These are phyloP conservation scores for Wasmannia auropunctata DNA, from an alignment of 1,140 invertebrate species.

Conservation along the genomic window DNA sequence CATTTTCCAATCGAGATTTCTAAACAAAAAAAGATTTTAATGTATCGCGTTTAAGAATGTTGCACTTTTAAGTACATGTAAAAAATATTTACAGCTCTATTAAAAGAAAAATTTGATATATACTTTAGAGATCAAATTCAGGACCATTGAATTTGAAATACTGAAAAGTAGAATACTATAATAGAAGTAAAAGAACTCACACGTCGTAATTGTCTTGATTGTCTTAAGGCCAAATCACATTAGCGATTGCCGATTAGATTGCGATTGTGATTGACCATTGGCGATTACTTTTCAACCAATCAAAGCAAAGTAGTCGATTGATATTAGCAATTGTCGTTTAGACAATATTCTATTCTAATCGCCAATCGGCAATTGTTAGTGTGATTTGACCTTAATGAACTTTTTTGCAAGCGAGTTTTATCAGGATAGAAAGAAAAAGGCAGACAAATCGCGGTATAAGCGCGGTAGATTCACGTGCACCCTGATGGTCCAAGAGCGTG, in stretches of 20 bases:
- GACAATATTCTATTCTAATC: too few species aligned
- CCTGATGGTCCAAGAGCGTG: constrained; percentile 61
- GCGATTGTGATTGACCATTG: too few species aligned
- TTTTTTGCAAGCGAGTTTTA: not conserved
- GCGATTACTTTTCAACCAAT: too few species aligned
- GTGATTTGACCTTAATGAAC: too few species aligned
- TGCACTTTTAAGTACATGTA: not conserved
- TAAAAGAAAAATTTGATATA: not conserved
- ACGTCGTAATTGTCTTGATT: not conserved
- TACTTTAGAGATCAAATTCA: not conserved
- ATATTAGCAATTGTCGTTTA: too few species aligned
- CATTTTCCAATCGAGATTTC: not conserved
- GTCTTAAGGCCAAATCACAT: too few species aligned
- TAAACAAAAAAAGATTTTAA: not conserved
- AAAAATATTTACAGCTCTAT: not conserved
- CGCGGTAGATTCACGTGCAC: constrained; percentile 49
- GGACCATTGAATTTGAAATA: not conserved
- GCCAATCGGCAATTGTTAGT: too few species aligned
- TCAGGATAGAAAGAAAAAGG: not conserved
- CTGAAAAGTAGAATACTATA: too few species aligned
- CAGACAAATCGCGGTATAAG: not conserved
- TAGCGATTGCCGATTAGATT: too few species aligned
- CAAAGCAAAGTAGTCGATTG: too few species aligned
- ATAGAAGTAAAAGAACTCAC: not conserved
- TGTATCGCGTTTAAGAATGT: not conserved